Evolutionary conservation across 2,113 vertebrate genomes (phyloP).

Genomic region (Hucho hucho): DNA sequence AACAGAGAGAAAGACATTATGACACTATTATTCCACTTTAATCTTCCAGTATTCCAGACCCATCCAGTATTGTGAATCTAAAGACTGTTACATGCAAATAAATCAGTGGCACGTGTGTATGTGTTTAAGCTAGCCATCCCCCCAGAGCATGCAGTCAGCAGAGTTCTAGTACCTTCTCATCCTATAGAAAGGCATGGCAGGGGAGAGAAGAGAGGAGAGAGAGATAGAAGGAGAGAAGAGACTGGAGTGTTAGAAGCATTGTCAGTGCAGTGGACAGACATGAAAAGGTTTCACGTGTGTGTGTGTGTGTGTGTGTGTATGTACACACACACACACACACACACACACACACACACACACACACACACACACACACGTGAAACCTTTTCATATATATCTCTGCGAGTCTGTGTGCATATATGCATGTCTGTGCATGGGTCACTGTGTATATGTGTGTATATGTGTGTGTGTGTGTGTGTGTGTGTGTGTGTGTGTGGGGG

Average conservation of each 20-base stretch:
- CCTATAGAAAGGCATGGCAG: constrained; percentile 78
- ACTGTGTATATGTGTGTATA: no score
- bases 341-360: no score
- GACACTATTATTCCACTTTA: no score
- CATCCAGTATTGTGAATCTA: no score
- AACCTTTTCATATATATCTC: no score
- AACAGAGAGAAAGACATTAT: no score
- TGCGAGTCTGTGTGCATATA: no score
- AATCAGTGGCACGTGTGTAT: not conserved
- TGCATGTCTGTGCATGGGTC: no score
- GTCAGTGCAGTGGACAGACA: not conserved
- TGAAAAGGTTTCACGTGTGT: not conserved
- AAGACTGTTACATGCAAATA: not conserved
- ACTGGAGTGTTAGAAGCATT: constrained; percentile 19
- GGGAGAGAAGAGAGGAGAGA: constrained; percentile 58
- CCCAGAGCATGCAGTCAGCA: constrained; percentile 15
- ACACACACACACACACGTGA: no score
- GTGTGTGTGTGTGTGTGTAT: not conserved
- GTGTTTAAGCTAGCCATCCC: not conserved
- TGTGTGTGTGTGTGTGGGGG: not conserved
- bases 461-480: no score
- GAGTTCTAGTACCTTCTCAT: constrained; percentile 89
- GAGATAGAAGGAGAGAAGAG: constrained; percentile 45
- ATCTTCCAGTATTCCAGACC: no score
- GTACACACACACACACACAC: no score